Evolutionary conservation across 2,888 invertebrate species (phyloP), one percentile per base, ranked within the genome.

Genomic region (Drosophila suboccidentalis): DNA sequence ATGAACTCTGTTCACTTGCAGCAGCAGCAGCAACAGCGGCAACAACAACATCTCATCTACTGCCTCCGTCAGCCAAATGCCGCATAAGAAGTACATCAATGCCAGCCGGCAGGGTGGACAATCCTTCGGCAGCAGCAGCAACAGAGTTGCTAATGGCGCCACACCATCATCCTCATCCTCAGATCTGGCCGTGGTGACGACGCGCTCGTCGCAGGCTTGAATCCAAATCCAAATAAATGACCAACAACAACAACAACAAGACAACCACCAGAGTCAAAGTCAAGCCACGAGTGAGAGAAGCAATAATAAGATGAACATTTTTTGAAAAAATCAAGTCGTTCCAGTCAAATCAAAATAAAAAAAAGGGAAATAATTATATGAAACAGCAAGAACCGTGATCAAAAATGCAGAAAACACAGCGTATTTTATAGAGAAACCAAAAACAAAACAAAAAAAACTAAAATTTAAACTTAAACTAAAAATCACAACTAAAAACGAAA

Each of bases 381-480:
- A n/a, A 32, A 85, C 86, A 85, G 87, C 86, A 87, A 87, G 76
- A 87, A 87, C 82, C 80, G 83, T 84, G 87, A 90, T 87, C 87
- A 87, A 89, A 64, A 58, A 64, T 50, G 49, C 58, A 64, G 47
- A 63, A 67, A 68, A 73, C 43, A 66, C 72, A 80, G 84, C 82
- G 75, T 86, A 86, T 84, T 85, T 85, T 86, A 75, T 86, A 85
- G 70, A 85, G 75, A 73, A 82, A 81, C 22, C 5, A 22, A 22
- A 22, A 22, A 26, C 61, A 76, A 19, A 19, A n/a, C n/a, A 19
- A 78, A 58, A 58, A 75, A 70, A 72, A 59, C 43, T 36, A 46
- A 75, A 65, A 55, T 38, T 36, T n/a, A 46, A 46, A 47, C 15
- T 43, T 49, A 69, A 51, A 41, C 32, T 55, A 65, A 71, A 76